Percentiles rank a stretch among this genome's conserved stretches.
Evolutionary conservation across 2,888 invertebrate species (phyloP).

Genomic region (Nebria brevicollis): DNA sequence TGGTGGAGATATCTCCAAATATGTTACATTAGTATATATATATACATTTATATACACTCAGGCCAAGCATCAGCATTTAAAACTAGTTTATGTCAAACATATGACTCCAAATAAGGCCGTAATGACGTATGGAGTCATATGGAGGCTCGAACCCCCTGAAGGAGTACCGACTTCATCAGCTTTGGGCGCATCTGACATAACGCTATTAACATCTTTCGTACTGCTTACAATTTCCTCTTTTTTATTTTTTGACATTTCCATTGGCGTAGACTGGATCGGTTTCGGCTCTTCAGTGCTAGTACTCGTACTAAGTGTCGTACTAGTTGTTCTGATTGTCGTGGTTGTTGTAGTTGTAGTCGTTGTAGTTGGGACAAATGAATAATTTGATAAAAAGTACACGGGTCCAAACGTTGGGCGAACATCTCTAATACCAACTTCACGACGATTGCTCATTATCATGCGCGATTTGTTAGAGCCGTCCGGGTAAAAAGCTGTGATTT

Average conservation of each 20-base stretch:
- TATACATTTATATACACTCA: neutral
- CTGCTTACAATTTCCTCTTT: constrained; percentile 52
- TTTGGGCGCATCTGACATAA: constrained; percentile 49
- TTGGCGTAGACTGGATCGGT: constrained; percentile 60
- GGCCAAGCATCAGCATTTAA: neutral
- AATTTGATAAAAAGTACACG: constrained; percentile 79
- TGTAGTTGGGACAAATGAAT: constrained; percentile 80
- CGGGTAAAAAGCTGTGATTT: constrained; percentile 75
- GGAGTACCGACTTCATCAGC: constrained; percentile 21
- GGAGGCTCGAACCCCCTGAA: constrained; percentile 32
- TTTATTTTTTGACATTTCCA: constrained; percentile 54
- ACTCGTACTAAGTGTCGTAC: constrained; percentile 66
- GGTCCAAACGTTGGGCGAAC: constrained; percentile 79
- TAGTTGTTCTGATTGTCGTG: constrained; percentile 63
- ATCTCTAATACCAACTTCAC: constrained; percentile 74
- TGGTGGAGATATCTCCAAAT: neutral
- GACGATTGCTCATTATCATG: constrained; percentile 70
- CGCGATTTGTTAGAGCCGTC: constrained; percentile 70
- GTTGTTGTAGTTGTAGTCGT: constrained; percentile 70
- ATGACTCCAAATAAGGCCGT: neutral
- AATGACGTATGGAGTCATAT: constrained; percentile 32
- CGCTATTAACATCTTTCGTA: constrained; percentile 62
- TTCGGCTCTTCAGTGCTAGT: constrained; percentile 67
- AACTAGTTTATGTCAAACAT: neutral
- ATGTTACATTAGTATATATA: constrained; percentile 1